Percentiles rank a stretch among this genome's conserved stretches.
These are phyloP conservation scores for Columba janthina DNA, from an alignment of 2,113 vertebrate species.

Conservation along the genomic window DNA sequence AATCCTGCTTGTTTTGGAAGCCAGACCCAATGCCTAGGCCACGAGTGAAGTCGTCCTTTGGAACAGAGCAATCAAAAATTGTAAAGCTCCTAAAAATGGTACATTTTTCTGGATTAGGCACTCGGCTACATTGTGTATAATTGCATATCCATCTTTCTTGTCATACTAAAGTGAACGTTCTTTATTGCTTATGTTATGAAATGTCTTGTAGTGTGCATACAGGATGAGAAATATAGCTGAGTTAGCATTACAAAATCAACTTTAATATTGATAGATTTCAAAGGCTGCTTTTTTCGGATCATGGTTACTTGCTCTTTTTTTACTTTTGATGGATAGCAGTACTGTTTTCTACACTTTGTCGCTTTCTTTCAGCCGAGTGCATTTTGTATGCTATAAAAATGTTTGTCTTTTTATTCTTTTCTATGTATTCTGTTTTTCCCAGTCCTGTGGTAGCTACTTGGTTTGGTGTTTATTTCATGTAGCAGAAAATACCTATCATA, in stretches of 20 bases:
- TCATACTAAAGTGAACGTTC: not conserved
- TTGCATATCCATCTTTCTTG: not conserved
- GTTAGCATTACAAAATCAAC: not conserved
- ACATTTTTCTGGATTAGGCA: not conserved
- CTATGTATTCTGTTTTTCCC: not conserved
- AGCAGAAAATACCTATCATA: conserved; percentile 34
- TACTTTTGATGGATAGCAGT: not conserved
- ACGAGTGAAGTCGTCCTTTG: not conserved
- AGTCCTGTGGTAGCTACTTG: not conserved
- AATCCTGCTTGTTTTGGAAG: not conserved
- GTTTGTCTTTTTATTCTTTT: not conserved
- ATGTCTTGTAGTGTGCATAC: not conserved
- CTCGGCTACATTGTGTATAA: not conserved
- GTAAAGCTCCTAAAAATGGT: not conserved
- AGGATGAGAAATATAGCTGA: not conserved
- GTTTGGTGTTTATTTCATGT: conserved; percentile 4
- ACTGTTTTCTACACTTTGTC: not conserved
- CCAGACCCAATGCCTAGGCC: not conserved
- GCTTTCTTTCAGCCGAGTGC: not conserved
- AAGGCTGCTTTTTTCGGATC: not conserved
- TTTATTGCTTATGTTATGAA: not conserved
- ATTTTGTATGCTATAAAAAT: not conserved
- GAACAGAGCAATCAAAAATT: not conserved
- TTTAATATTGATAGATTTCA: not conserved
- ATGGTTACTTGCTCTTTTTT: not conserved